These are phyloP conservation scores for Trachelus stipa DNA, from an alignment of 2,888 invertebrate genomes.

Conservation along the genomic window DNA sequence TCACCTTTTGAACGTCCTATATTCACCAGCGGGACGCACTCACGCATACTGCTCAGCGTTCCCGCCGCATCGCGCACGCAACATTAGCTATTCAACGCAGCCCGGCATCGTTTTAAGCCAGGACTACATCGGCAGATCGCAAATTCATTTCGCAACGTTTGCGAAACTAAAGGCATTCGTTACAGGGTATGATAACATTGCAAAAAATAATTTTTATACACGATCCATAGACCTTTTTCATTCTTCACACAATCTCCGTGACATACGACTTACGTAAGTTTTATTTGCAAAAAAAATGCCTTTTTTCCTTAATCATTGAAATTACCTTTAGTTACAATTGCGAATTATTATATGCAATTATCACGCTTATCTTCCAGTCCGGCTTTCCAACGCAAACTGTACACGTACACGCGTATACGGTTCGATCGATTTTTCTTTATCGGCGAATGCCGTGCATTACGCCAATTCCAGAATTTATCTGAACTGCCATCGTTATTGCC, in stretches of 20 bases:
- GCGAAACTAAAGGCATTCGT: neutral
- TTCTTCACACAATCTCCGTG: neutral
- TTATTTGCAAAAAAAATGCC: neutral
- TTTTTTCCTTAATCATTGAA: neutral
- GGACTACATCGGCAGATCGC: neutral
- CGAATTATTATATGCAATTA: neutral
- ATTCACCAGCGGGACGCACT: constrained; percentile 31
- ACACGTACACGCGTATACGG: constrained; percentile 28
- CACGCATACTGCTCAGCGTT: constrained; percentile 32
- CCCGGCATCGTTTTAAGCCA: constrained; percentile 3
- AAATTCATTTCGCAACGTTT: neutral
- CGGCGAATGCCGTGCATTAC: constrained; percentile 49
- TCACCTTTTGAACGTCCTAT: neutral
- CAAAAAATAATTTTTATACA: neutral
- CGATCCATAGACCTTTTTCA: neutral
- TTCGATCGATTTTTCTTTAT: constrained; percentile 49
- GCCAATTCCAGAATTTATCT: neutral
- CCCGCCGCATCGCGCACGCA: constrained; percentile 38
- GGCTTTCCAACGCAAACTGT: neutral
- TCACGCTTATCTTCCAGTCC: neutral
- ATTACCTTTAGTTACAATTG: neutral
- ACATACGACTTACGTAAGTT: neutral
- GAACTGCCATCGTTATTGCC: neutral
- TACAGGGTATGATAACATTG: neutral
- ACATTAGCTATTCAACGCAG: constrained; percentile 47